phyloP scores from a whole-genome alignment of 2,797 vertebrate species.

The Oryzias sinensis region DNA sequence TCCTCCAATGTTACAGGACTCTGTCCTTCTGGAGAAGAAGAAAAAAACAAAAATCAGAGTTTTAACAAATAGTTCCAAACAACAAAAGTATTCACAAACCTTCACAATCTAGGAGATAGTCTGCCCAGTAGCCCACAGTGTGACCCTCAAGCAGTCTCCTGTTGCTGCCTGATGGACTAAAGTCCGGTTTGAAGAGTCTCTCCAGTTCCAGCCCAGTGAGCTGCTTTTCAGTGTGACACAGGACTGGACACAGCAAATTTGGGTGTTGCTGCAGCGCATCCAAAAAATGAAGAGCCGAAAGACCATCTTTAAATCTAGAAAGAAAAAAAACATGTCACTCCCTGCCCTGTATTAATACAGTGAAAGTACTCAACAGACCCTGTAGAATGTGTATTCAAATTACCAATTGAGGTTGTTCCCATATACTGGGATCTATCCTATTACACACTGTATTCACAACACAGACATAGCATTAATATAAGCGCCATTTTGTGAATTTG shows the following conservation, averaged over 20 bases:
- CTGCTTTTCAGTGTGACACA: slow-evolving; percentile 12
- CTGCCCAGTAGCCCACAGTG: slow-evolving; percentile 19
- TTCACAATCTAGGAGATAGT: slow-evolving; percentile 30
- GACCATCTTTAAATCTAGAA: slow-evolving; percentile 22
- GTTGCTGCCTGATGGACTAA: slow-evolving; percentile 15
- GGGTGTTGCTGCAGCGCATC: slow-evolving; percentile 18
- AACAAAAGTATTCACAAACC: slow-evolving; percentile 10
- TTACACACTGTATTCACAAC: no score
- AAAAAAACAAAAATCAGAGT: not conserved
- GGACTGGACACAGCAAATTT: slow-evolving; percentile 19
- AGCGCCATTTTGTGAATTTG: no score
- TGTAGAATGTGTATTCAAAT: not conserved
- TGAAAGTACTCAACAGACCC: not conserved
- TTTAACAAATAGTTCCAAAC: slow-evolving; percentile 5
- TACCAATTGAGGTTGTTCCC: not conserved
- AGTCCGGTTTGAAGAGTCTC: slow-evolving; percentile 20
- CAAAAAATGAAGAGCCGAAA: slow-evolving; percentile 14
- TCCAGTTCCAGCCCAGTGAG: slow-evolving; percentile 12
- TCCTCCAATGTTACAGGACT: slow-evolving; percentile 18
- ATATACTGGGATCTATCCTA: no score
- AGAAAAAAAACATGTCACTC: slow-evolving; percentile 1
- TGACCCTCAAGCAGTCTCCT: slow-evolving; percentile 12
- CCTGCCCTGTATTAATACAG: not conserved
- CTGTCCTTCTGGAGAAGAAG: slow-evolving; percentile 16
- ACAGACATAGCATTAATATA: no score